Base-by-base conservation (phyloP, 2,888 invertebrate species). In the Cryptocephalus primarius region DNA sequence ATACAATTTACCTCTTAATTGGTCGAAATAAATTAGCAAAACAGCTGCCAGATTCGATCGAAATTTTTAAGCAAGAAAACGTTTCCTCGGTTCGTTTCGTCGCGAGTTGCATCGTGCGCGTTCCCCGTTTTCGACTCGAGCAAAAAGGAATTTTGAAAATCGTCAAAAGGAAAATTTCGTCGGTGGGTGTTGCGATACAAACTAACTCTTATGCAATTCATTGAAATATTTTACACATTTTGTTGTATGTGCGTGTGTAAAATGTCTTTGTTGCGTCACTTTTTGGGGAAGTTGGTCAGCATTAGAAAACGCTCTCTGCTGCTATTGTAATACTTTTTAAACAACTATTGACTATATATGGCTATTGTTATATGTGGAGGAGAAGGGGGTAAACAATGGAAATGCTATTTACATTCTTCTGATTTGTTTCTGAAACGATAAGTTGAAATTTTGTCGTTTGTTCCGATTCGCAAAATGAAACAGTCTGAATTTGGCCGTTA, bases 291-390 rank as follows among this genome's bases (percentile, higher is more conserved):
- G 62, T 6, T 22, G 22, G 22, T 22, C 22, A 22, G 22, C 22
- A 22, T 22, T 22, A 22, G 22, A 22, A 22, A 22, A 22, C 6
- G 22, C 22, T 22, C 54, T 55, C 62, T 60, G 60, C 52, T 49
- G 53, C 67, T 68, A 69, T 68, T 64, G 67, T 62, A 62, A 46
- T 60, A 57, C 33, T 59, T 64, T 65, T 65, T 61, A 59, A 54
- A 10, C 10, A 59, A 63, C 63, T 65, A 64, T 64, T 64, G 64
- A 54, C 60, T 64, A 61, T 64, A 58, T 54, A 56, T 64, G 65
- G 60, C 65, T 66, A 65, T 66, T 59, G 57, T 40, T 10, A n/a
- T 8, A 41, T 41, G 32, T 13, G 14, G 13, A 41, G 9, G 9
- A 13, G 41, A 12, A 13, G 9, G 32, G 11, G 11, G 41, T 14